Conservation (phyloP, 2,113 vertebrate genomes). For the Pituophis catenifer region DNA sequence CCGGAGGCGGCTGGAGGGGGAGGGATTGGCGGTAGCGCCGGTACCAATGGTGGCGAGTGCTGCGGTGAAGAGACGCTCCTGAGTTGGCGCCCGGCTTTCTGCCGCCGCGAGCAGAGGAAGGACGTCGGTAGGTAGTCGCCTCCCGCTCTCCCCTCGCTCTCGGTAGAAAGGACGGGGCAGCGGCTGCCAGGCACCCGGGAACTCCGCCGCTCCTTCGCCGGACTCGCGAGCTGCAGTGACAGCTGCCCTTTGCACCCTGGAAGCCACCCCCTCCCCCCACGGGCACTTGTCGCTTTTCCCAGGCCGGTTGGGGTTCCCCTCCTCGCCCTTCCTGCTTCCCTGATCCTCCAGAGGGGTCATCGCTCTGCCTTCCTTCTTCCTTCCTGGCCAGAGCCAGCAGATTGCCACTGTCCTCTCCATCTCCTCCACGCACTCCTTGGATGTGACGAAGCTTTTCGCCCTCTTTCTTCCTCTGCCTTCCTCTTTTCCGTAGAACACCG, state of each 20-base stretch:
- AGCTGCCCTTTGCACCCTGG: not conserved
- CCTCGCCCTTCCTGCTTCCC: not conserved
- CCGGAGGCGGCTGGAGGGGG: conserved; percentile 48
- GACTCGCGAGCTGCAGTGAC: not conserved
- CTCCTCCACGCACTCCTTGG: not conserved
- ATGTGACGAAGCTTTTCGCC: not conserved
- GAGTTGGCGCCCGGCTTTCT: not conserved
- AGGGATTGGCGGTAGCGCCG: not conserved
- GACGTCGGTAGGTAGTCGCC: not conserved
- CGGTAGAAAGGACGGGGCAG: not conserved
- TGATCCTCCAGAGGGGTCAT: not conserved
- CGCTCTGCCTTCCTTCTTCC: not conserved
- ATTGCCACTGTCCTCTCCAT: not conserved
- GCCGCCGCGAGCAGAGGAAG: not conserved
- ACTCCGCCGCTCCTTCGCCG: not conserved
- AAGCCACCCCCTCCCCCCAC: not conserved
- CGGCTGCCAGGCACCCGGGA: not conserved
- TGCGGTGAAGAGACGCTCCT: not conserved
- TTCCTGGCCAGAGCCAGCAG: not conserved
- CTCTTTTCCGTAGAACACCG: not conserved
- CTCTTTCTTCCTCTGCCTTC: not conserved
- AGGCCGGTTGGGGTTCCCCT: not conserved
- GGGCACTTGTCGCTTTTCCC: too few relatives aligned
- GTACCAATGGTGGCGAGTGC: not conserved
- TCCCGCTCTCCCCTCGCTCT: not conserved